These are phyloP conservation scores for Magallana ariakensis DNA, from an alignment of 1,140 invertebrate genomes.

Conservation along the genomic window DNA sequence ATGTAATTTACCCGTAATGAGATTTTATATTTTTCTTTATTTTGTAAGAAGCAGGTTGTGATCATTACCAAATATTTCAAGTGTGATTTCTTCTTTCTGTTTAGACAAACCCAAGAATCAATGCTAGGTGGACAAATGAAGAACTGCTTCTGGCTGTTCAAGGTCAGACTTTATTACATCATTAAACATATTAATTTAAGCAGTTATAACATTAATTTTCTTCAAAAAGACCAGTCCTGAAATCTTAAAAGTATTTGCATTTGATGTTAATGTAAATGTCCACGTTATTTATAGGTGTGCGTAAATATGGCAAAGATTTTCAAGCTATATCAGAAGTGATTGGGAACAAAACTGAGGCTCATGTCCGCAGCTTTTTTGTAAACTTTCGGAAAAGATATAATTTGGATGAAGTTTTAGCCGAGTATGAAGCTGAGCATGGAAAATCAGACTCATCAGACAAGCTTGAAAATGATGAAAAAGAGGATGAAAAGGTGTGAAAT, in stretches of 20 bases:
- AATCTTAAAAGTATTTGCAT: too few relatives aligned
- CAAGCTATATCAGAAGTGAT: conserved; percentile 96
- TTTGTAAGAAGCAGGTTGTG: too few relatives aligned
- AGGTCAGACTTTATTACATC: conserved; percentile 80
- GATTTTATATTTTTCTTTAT: too few relatives aligned
- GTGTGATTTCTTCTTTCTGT: conserved; percentile 47
- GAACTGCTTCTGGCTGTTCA: conserved; percentile 94
- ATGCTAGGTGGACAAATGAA: conserved; percentile 94
- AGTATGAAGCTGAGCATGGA: conserved; percentile 91
- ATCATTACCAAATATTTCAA: too few relatives aligned
- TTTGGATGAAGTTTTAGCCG: conserved; percentile 92
- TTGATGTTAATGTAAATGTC: too few relatives aligned
- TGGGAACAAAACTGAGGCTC: conserved; percentile 95
- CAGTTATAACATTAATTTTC: too few relatives aligned
- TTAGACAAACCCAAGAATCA: conserved; percentile 84
- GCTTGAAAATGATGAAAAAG: conserved; percentile 81
- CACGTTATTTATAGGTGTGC: conserved; percentile 82
- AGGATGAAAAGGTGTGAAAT: conserved; percentile 60
- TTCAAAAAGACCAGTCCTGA: too few relatives aligned
- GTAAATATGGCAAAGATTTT: conserved; percentile 97
- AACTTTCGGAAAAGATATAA: conserved; percentile 94
- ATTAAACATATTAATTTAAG: too few relatives aligned
- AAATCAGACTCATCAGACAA: conserved; percentile 77
- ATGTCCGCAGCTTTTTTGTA: conserved; percentile 93
- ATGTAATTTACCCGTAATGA: too few relatives aligned